These are phyloP conservation scores for Calephelis nemesis DNA, from an alignment of 1,140 invertebrate species.

Conservation along the genomic window DNA sequence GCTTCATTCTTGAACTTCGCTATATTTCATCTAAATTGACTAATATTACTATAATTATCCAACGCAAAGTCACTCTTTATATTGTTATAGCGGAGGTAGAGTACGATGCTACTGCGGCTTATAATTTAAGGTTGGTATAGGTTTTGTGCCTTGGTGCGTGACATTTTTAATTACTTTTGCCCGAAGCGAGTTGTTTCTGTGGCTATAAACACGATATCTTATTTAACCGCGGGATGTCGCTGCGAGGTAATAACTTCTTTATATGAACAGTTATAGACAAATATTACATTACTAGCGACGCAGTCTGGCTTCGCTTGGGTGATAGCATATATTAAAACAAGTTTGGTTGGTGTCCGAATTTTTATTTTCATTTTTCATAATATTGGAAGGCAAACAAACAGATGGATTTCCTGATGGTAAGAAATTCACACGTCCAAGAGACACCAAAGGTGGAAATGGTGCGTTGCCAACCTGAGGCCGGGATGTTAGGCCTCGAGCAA, in stretches of 20 bases:
- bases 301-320: no score
- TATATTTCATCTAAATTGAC: conserved; percentile 18
- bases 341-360: no score
- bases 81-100: not conserved
- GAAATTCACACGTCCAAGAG: no score
- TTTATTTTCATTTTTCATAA: no score
- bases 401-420: no score
- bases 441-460: no score
- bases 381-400: no score
- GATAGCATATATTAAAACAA: no score
- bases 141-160: conserved; percentile 42
- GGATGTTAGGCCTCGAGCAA: no score
- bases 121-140: conserved; percentile 9
- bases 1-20: not conserved
- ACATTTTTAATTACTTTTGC: conserved; percentile 58
- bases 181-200: conserved; percentile 39
- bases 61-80: conserved; percentile 1
- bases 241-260: conserved; percentile 20
- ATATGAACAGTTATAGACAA: conserved; percentile 1
- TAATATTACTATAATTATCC: conserved; percentile 12
- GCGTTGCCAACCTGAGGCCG: no score
- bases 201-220: conserved; percentile 22
- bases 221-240: conserved; percentile 31
- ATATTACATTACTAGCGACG: not conserved
- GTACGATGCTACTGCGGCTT: conserved; percentile 1